Evolutionary conservation across 1,140 invertebrate species (phyloP).

Genomic region (Laodelphax striatellus): DNA sequence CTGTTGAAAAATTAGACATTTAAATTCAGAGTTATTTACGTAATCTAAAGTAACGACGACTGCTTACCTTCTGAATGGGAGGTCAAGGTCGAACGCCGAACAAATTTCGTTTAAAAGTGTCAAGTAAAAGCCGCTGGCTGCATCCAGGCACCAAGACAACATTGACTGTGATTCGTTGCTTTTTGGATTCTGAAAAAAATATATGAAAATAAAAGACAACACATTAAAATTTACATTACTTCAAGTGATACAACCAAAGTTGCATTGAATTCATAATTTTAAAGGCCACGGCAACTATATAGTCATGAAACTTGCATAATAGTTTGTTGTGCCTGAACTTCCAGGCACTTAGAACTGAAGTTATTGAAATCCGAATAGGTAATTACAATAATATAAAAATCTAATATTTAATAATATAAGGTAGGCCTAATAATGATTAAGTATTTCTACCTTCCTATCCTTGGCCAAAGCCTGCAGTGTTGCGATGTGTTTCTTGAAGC

Average conservation of each 20-base stretch:
- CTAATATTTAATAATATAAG: too few species aligned
- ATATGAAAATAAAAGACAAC: slow-evolving; percentile 12
- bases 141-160: slow-evolving; percentile 65
- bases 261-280: too few species aligned
- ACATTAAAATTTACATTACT: background rate
- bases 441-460: slow-evolving; percentile 57
- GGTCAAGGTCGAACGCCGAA: slow-evolving; percentile 64
- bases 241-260: too few species aligned
- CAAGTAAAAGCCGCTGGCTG: slow-evolving; percentile 74
- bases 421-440: background rate
- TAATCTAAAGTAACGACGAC: too few species aligned
- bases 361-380: too few species aligned
- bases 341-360: too few species aligned
- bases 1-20: too few species aligned
- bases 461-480: slow-evolving; percentile 59
- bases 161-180: slow-evolving; percentile 59
- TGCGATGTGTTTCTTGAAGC: slow-evolving; percentile 79
- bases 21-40: too few species aligned
- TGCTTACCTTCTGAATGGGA: slow-evolving; percentile 54
- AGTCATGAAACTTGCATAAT: too few species aligned
- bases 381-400: too few species aligned
- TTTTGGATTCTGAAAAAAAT: slow-evolving; percentile 45
- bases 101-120: slow-evolving; percentile 71
- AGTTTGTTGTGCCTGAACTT: too few species aligned
- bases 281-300: too few species aligned